Evolutionary conservation across 2,888 invertebrate genomes (phyloP).

Genomic region (Podabrus alpinus): DNA sequence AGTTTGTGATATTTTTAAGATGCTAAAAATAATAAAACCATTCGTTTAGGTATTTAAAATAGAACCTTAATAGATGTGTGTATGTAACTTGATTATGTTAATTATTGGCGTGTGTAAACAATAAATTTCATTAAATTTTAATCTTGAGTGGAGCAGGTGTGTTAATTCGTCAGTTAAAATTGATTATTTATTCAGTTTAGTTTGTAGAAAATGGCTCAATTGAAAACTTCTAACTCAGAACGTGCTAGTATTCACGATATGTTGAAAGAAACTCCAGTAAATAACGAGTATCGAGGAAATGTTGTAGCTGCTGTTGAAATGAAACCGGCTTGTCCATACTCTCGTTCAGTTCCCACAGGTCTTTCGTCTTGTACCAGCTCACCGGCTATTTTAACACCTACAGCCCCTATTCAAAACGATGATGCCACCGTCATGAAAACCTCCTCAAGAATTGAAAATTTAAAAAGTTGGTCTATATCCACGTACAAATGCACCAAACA

Average conservation of each 20-base stretch:
- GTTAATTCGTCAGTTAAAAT: not conserved
- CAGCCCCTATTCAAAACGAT: constrained; percentile 58
- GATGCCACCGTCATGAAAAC: constrained; percentile 67
- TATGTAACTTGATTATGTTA: not conserved
- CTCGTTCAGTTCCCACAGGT: constrained; percentile 73
- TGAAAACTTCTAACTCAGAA: constrained; percentile 57
- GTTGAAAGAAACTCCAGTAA: constrained; percentile 80
- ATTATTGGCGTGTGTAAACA: not conserved
- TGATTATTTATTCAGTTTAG: not conserved
- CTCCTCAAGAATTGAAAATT: constrained; percentile 84
- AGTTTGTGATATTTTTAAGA: not conserved
- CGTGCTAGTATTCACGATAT: constrained; percentile 80
- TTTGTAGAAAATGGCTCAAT: constrained; percentile 46
- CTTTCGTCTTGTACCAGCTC: constrained; percentile 52
- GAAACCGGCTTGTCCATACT: constrained; percentile 67
- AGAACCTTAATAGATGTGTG: not conserved
- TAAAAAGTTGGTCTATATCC: constrained; percentile 96
- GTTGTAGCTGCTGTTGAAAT: constrained; percentile 77
- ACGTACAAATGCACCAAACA: constrained; percentile 98
- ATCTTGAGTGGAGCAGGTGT: not conserved
- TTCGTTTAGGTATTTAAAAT: not conserved
- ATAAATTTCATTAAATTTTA: not conserved
- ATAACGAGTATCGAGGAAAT: constrained; percentile 75
- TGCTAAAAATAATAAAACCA: not conserved
- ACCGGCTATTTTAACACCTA: constrained; percentile 58